phyloP scores from a whole-genome alignment of 2,797 vertebrate species.

The Gambusia yucatana region DNA sequence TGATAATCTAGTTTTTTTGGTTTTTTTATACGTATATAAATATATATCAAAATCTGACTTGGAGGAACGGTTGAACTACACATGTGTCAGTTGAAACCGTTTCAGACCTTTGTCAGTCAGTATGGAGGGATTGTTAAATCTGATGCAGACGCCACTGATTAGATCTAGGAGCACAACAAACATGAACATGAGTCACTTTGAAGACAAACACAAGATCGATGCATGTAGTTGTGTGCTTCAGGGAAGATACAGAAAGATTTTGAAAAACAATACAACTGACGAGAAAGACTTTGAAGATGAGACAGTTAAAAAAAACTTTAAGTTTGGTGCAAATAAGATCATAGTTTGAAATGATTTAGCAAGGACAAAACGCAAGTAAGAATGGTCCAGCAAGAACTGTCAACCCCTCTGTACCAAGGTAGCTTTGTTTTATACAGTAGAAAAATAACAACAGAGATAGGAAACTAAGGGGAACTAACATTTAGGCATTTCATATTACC shows the following conservation, averaged over 20 bases:
- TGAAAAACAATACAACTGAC: conserved; percentile 7
- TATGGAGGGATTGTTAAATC: conserved; percentile 9
- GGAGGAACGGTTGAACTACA: neutral
- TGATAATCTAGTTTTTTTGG: neutral
- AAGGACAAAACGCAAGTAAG: conserved; percentile 29
- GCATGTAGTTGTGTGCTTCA: conserved; percentile 25
- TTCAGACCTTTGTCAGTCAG: conserved; percentile 37
- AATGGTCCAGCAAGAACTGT: conserved; percentile 20
- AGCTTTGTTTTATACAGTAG: neutral
- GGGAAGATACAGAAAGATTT: conserved; percentile 8
- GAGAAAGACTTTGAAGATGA: conserved; percentile 39
- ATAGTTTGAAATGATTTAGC: conserved; percentile 34
- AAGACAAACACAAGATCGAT: conserved; percentile 37
- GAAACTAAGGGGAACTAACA: neutral
- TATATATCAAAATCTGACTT: conserved; percentile 6
- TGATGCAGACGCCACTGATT: conserved; percentile 13
- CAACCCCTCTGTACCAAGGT: conserved; percentile 25
- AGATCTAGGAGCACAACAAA: conserved; percentile 33
- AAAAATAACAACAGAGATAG: neutral
- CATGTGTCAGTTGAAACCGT: conserved; percentile 19
- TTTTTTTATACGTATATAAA: neutral
- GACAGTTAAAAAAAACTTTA: conserved; percentile 33
- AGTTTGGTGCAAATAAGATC: conserved; percentile 19
- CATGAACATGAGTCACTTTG: conserved; percentile 37
- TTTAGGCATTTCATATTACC: neutral